Percentiles rank a stretch among this genome's conserved stretches.
These are phyloP conservation scores for Eonycteris spelaea DNA, from an alignment of 2,113 vertebrate species.

Conservation along the genomic window DNA sequence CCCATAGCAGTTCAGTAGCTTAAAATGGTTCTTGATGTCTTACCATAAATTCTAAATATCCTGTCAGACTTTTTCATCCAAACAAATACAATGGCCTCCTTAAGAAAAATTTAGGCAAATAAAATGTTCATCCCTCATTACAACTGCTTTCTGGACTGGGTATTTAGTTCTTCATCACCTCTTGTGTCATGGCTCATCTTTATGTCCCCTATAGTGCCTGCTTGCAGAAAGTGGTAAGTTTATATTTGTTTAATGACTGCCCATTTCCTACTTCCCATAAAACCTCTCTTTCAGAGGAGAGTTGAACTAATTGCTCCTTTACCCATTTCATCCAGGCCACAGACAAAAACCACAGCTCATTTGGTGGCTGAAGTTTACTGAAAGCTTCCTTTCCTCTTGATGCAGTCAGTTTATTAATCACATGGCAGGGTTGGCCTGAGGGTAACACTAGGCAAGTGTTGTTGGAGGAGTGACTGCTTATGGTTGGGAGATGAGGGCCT, in stretches of 20 bases:
- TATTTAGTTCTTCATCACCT: slow-evolving; percentile 5
- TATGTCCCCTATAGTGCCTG: background rate
- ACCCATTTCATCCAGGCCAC: slow-evolving; percentile 43
- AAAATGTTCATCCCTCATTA: background rate
- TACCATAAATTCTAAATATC: background rate
- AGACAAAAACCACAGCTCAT: slow-evolving; percentile 56
- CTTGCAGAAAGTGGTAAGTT: slow-evolving; percentile 37
- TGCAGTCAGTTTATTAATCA: slow-evolving; percentile 42
- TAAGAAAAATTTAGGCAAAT: background rate
- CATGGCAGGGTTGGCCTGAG: slow-evolving; percentile 6
- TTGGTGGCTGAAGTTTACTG: slow-evolving; percentile 52
- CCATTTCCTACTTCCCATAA: slow-evolving; percentile 46
- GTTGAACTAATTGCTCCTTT: slow-evolving; percentile 49
- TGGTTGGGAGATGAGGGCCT: background rate
- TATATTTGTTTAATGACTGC: slow-evolving; percentile 49
- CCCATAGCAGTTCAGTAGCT: background rate
- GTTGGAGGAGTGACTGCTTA: background rate
- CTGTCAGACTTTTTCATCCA: background rate
- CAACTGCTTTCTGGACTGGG: background rate
- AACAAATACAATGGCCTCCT: background rate
- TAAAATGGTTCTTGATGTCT: background rate
- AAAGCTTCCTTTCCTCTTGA: slow-evolving; percentile 59
- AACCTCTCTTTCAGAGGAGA: slow-evolving; percentile 4
- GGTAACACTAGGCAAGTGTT: background rate
- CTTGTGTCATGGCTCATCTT: background rate